phyloP scores from a whole-genome alignment of 2,113 vertebrate genomes.

The Pterocles orientalis region DNA sequence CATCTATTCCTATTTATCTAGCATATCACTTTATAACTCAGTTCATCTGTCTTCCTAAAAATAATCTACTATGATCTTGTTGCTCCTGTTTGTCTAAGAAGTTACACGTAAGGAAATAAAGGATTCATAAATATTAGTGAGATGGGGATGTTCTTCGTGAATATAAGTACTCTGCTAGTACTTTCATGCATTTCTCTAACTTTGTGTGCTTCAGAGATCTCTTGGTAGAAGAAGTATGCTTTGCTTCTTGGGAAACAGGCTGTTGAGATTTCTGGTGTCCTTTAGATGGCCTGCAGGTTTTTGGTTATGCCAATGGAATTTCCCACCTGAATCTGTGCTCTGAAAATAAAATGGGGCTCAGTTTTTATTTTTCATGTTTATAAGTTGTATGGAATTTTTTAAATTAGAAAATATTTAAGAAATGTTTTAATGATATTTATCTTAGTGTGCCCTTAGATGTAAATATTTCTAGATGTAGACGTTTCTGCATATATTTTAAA shows the following conservation, averaged over 20 bases:
- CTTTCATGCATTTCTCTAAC: not conserved
- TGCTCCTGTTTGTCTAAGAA: not conserved
- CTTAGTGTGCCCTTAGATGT: not conserved
- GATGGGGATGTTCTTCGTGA: not conserved
- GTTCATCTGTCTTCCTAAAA: constrained; percentile 1
- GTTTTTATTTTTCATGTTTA: not conserved
- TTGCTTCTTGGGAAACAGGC: not conserved
- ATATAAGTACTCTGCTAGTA: not conserved
- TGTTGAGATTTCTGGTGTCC: not conserved
- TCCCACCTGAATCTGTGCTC: not conserved
- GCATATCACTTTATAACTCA: fast-evolving
- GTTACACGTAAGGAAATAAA: not conserved
- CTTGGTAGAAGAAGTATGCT: not conserved
- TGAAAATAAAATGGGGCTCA: not conserved
- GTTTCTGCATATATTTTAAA: not conserved
- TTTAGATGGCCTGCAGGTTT: not conserved
- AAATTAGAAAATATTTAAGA: not conserved
- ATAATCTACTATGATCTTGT: not conserved
- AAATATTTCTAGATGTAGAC: too few species aligned
- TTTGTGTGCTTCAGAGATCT: not conserved
- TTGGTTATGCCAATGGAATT: not conserved
- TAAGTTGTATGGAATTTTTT: not conserved
- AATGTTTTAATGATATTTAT: not conserved
- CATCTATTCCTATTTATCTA: not conserved
- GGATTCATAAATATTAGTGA: not conserved